Evolutionary conservation across 1,140 invertebrate genomes (phyloP), one percentile per base, ranked within the genome.

Genomic region (Zaprionus gabonicus): DNA sequence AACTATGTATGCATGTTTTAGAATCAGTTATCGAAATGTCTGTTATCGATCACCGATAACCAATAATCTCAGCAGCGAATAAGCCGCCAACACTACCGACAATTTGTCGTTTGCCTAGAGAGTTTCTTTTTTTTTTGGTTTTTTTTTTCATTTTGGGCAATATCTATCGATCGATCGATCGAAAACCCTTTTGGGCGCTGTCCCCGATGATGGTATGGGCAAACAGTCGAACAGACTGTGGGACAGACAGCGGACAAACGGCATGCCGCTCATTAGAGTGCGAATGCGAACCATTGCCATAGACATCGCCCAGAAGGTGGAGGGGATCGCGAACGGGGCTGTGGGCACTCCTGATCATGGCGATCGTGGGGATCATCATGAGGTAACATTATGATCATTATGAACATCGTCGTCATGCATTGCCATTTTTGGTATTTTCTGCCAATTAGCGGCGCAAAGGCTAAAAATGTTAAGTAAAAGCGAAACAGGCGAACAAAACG

Each of bases 391-490:
- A 56, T 64, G 67, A 70, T 76, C 57, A 66, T 71, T n/a, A 27
- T 65, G 17, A 66, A 12, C 53, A 36, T 62, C 44, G 55, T 82
- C 79, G 78, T 84, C 81, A 90, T 85, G 82, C 78, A 90, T 90
- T 84, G 83, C 87, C 87, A 87, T 91, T 91, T 91, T 91, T 91
- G 87, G 87, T 91, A 91, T 91, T 91, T 91, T 91, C 81, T 84
- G 87, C 87, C 87, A 91, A 91, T 91, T 91, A 91, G 87, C 81
- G 87, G 81, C 81, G 81, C 88, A 87, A 91, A 91, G 85, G 78
- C 80, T 83, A 82, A 73, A 91, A 91, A 91, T 91, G 83, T 90
- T 81, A 84, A 88, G 85, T 90, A 88, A 88, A 88, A 88, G 85
- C 85, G 85, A 90, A 90, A 88, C 78, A 78, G 81, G 69, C 81